Conservation (phyloP, 53 echinoderm and acorn worm genomes). For the Crossaster papposus region DNA sequence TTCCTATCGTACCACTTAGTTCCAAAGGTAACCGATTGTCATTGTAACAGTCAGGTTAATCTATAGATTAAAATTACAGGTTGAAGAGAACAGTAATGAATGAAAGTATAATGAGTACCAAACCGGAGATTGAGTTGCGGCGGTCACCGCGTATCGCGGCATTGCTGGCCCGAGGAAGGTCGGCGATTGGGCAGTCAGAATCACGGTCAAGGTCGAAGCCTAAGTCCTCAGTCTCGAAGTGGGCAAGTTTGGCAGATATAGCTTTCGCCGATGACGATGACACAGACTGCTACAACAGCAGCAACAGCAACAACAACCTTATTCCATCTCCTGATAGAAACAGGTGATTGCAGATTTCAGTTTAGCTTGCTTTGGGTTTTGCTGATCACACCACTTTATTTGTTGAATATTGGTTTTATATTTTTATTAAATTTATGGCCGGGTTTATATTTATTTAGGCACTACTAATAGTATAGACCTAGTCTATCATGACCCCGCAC, state of each 20-base stretch:
- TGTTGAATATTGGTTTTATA: too few relatives aligned
- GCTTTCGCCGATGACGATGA: not conserved
- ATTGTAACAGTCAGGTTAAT: not conserved
- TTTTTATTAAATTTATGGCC: too few relatives aligned
- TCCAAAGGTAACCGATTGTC: not conserved
- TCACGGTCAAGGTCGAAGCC: not conserved
- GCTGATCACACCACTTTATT: too few relatives aligned
- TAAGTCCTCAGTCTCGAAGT: not conserved
- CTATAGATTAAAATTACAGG: not conserved
- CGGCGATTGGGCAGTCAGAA: slow-evolving; percentile 10
- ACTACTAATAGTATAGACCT: too few relatives aligned
- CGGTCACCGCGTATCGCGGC: slow-evolving; percentile 49
- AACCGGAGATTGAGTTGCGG: slow-evolving; percentile 28
- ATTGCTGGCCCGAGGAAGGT: slow-evolving; percentile 9
- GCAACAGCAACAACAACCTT: slow-evolving; percentile 8
- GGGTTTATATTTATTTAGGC: too few relatives aligned
- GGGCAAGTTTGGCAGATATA: not conserved
- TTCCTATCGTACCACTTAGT: not conserved
- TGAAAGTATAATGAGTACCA: not conserved
- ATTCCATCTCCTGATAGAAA: slow-evolving; percentile 1
- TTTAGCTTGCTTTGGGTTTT: too few relatives aligned
- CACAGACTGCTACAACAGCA: slow-evolving; percentile 25
- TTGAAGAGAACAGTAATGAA: not conserved
- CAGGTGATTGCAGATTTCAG: slow-evolving; percentile 25
- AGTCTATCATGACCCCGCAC: too few relatives aligned